These are phyloP conservation scores for Euura saliciscinereae DNA, from an alignment of 1,140 invertebrate genomes.

Conservation along the genomic window DNA sequence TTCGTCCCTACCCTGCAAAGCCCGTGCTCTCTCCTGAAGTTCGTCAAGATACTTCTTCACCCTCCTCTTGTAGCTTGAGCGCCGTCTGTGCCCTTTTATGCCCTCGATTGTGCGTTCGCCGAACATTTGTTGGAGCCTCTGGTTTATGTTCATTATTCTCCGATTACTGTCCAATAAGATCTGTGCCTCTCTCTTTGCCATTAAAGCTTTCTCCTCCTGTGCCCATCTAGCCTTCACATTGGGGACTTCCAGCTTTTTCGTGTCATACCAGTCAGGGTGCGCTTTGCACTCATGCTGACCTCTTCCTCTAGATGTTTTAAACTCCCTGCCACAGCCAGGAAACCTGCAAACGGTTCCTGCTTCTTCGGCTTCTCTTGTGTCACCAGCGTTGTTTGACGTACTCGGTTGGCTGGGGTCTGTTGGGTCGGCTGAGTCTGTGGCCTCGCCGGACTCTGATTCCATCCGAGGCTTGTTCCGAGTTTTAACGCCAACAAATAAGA, in stretches of 20 bases:
- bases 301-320: constrained; percentile 14
- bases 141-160: constrained; percentile 3
- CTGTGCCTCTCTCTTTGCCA: constrained; percentile 22
- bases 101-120: constrained; percentile 21
- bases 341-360: constrained; percentile 17
- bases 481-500: neutral
- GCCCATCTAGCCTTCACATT: constrained; percentile 12
- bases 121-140: constrained; percentile 12
- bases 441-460: constrained; percentile 15
- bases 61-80: neutral
- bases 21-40: neutral
- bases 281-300: constrained; percentile 21
- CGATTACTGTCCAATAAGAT: constrained; percentile 2
- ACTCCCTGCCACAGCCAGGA: constrained; percentile 19
- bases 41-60: neutral
- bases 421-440: constrained; percentile 17
- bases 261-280: constrained; percentile 29
- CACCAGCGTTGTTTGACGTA: neutral
- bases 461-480: constrained; percentile 24
- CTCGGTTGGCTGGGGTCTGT: neutral
- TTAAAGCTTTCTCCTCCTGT: constrained; percentile 17
- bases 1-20: neutral
- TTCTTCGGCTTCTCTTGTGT: no score
- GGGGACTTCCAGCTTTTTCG: neutral
- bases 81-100: constrained; percentile 23